A percentile compares a stretch with the other conserved stretches of the same genome.
These are phyloP conservation scores for Pterostichus niger DNA, from an alignment of 2,888 invertebrate genomes.

Conservation along the genomic window DNA sequence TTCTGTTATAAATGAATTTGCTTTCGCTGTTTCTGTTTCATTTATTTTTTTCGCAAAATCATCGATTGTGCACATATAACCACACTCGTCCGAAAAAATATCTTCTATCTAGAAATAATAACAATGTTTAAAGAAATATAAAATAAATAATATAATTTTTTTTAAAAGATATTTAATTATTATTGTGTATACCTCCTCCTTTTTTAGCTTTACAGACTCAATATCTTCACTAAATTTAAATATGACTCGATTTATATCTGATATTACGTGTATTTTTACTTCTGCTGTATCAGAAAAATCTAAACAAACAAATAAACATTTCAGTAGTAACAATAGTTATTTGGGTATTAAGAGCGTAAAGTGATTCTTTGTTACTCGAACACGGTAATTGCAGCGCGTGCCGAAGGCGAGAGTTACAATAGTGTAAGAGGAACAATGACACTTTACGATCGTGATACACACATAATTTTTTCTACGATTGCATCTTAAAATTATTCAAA, in stretches of 20 bases:
- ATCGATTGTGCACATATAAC: slow-evolving; percentile 81
- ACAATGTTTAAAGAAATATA: slow-evolving; percentile 56
- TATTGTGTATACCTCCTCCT: slow-evolving; percentile 75
- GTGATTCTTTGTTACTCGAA: too few relatives aligned
- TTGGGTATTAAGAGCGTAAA: too few relatives aligned
- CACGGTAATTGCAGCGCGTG: too few relatives aligned
- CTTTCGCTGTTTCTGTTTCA: slow-evolving; percentile 71
- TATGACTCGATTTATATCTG: slow-evolving; percentile 79
- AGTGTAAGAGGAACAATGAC: too few relatives aligned
- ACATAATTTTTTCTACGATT: too few relatives aligned
- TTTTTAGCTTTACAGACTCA: slow-evolving; percentile 75
- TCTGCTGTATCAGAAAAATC: slow-evolving; percentile 76
- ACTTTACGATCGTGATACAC: too few relatives aligned
- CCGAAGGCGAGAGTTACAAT: too few relatives aligned
- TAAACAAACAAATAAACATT: slow-evolving; percentile 69
- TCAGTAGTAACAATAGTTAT: not conserved
- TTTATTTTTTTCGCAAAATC: slow-evolving; percentile 76
- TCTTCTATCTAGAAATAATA: slow-evolving; percentile 77
- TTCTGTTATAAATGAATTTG: slow-evolving; percentile 76
- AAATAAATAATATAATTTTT: slow-evolving; percentile 72
- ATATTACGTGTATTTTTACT: slow-evolving; percentile 81
- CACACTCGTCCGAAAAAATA: slow-evolving; percentile 78
- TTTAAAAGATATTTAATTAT: slow-evolving; percentile 44
- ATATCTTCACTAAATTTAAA: slow-evolving; percentile 80
- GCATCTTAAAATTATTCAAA: too few relatives aligned